Conservation (phyloP, 2,888 invertebrate genomes). For the Temnothorax rugatulus region DNA sequence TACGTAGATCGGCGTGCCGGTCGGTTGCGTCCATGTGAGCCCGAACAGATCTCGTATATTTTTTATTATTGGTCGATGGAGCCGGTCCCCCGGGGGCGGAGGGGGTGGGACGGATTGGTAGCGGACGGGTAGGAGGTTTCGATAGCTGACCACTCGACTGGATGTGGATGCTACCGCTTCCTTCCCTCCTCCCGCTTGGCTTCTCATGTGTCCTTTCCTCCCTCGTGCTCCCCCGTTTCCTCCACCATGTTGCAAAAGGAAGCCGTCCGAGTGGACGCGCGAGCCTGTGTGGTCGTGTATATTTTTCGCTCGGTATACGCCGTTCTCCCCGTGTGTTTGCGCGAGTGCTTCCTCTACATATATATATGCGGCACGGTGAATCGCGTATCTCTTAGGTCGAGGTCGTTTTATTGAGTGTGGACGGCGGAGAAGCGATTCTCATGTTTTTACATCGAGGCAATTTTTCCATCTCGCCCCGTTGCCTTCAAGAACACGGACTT, state of each 20-base stretch:
- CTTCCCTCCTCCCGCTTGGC: conserved; percentile 46
- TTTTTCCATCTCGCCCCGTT: conserved; percentile 86
- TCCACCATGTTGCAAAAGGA: conserved; percentile 60
- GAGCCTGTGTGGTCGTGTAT: conserved; percentile 60
- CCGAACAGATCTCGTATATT: conserved; percentile 82
- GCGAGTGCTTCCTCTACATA: conserved; percentile 57
- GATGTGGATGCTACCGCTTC: conserved; percentile 66
- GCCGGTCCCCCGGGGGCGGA: conserved; percentile 72
- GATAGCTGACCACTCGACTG: conserved; percentile 85
- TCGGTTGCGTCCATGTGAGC: conserved; percentile 74
- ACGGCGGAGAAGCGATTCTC: conserved; percentile 84
- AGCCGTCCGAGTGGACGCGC: conserved; percentile 56
- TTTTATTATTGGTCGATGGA: conserved; percentile 84
- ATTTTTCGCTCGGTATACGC: conserved; percentile 47
- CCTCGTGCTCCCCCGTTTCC: conserved; percentile 54
- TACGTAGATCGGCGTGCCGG: conserved; percentile 68
- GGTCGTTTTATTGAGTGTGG: conserved; percentile 85
- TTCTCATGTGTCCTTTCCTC: conserved; percentile 46
- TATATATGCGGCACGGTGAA: conserved; percentile 69
- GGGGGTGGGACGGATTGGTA: conserved; percentile 47
- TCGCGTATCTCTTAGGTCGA: conserved; percentile 75
- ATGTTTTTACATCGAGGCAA: conserved; percentile 86
- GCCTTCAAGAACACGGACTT: conserved; percentile 80
- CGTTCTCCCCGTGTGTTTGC: conserved; percentile 35
- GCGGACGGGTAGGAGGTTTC: conserved; percentile 76